These are phyloP conservation scores for Micrastur ruficollis DNA, from an alignment of 2,797 vertebrate genomes.

Conservation along the genomic window DNA sequence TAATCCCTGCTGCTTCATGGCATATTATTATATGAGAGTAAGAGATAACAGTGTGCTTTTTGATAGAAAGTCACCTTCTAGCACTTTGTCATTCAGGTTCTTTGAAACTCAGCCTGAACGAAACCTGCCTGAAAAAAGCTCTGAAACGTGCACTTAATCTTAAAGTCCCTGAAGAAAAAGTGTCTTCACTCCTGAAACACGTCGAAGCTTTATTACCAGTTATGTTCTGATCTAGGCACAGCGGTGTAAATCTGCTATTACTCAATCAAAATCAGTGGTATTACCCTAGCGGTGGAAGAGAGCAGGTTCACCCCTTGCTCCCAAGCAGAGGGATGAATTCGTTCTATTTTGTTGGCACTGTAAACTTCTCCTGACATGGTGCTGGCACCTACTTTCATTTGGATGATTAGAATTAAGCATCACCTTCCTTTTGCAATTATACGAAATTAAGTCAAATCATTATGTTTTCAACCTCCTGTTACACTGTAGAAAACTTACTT, in stretches of 20 bases:
- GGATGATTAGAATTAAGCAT: conserved; percentile 17
- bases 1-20: neutral
- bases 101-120: neutral
- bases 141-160: neutral
- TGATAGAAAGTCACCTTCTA: conserved; percentile 2
- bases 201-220: neutral
- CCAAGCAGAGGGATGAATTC: neutral
- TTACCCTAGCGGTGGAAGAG: neutral
- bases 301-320: neutral
- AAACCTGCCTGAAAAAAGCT: conserved; percentile 22
- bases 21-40: neutral
- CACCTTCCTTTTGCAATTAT: neutral
- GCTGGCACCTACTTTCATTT: neutral
- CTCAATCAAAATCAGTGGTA: neutral
- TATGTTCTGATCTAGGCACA: neutral
- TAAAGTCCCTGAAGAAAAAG: neutral
- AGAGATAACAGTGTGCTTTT: neutral
- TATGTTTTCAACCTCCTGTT: conserved; percentile 1
- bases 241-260: neutral
- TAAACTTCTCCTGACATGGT: neutral
- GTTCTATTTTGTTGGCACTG: neutral
- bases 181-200: neutral
- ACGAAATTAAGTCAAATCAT: neutral
- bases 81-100: neutral
- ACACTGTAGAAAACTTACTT: neutral